A percentile compares a stretch with the other conserved stretches of the same genome.
Evolutionary conservation across 2,797 vertebrate genomes (phyloP).

Genomic region (Galaxias olidus): DNA sequence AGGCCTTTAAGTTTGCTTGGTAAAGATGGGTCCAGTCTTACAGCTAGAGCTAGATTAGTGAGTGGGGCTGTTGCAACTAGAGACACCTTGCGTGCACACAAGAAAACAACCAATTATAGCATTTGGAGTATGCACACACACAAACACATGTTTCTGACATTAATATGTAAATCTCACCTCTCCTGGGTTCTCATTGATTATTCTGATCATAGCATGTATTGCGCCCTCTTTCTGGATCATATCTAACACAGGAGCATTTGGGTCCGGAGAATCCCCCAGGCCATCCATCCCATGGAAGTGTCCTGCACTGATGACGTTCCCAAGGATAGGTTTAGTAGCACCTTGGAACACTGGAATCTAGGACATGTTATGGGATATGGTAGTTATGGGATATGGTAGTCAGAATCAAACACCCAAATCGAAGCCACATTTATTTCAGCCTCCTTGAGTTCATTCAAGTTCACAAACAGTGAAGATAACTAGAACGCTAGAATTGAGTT

Average conservation of each 20-base stretch:
- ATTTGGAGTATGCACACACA: not conserved
- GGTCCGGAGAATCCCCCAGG: conserved; percentile 75
- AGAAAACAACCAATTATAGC: too few relatives aligned
- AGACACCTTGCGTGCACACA: conserved; percentile 60
- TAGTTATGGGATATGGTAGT: not conserved
- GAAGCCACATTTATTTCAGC: too few relatives aligned
- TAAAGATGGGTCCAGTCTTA: conserved; percentile 76
- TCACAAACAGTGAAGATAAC: too few relatives aligned
- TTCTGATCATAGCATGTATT: conserved; percentile 74
- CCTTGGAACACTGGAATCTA: conserved; percentile 80
- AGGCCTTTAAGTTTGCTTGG: conserved; percentile 72
- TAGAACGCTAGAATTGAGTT: too few relatives aligned
- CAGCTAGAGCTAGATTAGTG: conserved; percentile 79
- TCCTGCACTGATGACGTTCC: conserved; percentile 39
- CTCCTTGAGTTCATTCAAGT: too few relatives aligned
- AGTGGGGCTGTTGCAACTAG: conserved; percentile 79
- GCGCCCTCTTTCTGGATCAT: conserved; percentile 69
- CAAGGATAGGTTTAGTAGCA: conserved; percentile 64
- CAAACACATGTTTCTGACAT: not conserved
- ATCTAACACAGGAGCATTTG: conserved; percentile 64
- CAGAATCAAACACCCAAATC: too few relatives aligned
- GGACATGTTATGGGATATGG: conserved; percentile 1
- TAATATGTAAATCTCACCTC: conserved; percentile 53
- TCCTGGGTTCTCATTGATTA: conserved; percentile 70
- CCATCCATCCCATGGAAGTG: conserved; percentile 76